Evolutionary conservation across 2,113 vertebrate species (phyloP).

Genomic region (Gobio gobio): DNA sequence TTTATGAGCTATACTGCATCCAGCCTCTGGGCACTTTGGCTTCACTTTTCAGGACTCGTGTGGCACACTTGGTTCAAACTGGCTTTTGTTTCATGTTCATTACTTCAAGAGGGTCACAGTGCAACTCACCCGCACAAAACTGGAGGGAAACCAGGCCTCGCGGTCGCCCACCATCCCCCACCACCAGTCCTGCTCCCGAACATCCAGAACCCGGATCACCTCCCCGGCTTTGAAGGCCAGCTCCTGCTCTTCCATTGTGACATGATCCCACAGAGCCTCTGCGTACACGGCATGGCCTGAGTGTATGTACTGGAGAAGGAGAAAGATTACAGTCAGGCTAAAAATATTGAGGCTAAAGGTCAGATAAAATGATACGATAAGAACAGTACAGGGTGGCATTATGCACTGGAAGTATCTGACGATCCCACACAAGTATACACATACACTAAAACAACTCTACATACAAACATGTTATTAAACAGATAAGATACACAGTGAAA

Average conservation of each 20-base stretch:
- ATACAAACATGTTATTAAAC: not conserved
- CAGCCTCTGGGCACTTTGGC: too few relatives aligned
- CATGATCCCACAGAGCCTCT: conserved; percentile 97
- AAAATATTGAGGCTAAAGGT: not conserved
- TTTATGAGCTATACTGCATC: too few relatives aligned
- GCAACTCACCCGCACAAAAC: conserved; percentile 90
- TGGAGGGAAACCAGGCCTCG: conserved; percentile 96
- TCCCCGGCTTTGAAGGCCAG: conserved; percentile 97
- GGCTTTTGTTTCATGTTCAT: conserved; percentile 43
- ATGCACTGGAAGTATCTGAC: not conserved
- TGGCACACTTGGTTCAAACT: too few relatives aligned
- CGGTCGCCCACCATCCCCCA: conserved; percentile 90
- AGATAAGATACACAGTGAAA: not conserved
- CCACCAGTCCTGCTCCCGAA: conserved; percentile 97
- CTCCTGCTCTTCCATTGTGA: conserved; percentile 98
- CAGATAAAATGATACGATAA: conserved; percentile 8
- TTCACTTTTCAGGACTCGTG: too few relatives aligned
- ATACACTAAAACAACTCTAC: not conserved
- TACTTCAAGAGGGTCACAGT: conserved; percentile 52
- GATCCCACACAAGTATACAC: not conserved
- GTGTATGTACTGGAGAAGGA: conserved; percentile 67
- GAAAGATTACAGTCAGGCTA: conserved; percentile 42
- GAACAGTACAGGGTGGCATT: not conserved
- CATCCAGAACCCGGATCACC: conserved; percentile 93
- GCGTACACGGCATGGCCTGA: conserved; percentile 87